Conservation (phyloP, 2,888 invertebrate species). For the Polydrusus cervinus region DNA sequence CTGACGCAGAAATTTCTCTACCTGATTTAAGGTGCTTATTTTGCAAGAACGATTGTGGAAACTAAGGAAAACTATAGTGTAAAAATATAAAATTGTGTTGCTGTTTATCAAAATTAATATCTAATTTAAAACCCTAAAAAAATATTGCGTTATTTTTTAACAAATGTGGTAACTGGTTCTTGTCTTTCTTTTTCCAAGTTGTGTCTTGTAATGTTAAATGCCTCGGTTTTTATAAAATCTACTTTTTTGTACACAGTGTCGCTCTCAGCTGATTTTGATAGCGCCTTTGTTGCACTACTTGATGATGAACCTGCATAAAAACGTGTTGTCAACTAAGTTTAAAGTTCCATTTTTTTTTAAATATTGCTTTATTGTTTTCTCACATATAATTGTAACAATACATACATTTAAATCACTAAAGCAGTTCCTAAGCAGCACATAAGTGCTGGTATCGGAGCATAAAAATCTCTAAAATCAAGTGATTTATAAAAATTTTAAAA, state of each 20-base stretch:
- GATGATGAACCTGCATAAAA: slow-evolving; percentile 60
- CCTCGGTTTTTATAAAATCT: slow-evolving; percentile 95
- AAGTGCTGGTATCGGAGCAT: too few species aligned
- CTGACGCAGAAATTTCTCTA: too few species aligned
- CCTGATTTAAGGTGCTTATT: too few species aligned
- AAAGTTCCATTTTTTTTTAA: too few species aligned
- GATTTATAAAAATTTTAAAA: too few species aligned
- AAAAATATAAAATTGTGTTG: slow-evolving; percentile 24
- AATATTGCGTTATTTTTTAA: slow-evolving; percentile 61
- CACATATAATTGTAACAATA: too few species aligned
- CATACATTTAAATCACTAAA: too few species aligned
- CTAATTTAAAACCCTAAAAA: slow-evolving; percentile 9
- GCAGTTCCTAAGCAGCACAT: too few species aligned
- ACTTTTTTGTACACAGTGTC: slow-evolving; percentile 90
- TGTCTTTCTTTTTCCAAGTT: slow-evolving; percentile 82
- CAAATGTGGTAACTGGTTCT: slow-evolving; percentile 64
- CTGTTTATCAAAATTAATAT: background rate
- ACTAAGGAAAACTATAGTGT: background rate
- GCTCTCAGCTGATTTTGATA: slow-evolving; percentile 56
- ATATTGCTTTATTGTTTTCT: too few species aligned
- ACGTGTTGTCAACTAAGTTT: too few species aligned
- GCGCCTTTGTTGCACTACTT: slow-evolving; percentile 50
- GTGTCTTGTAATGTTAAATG: slow-evolving; percentile 89
- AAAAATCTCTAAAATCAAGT: too few species aligned
- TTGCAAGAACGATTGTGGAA: too few species aligned